phyloP scores from a whole-genome alignment of 2,888 invertebrate species.

The Thymelicus lineola region DNA sequence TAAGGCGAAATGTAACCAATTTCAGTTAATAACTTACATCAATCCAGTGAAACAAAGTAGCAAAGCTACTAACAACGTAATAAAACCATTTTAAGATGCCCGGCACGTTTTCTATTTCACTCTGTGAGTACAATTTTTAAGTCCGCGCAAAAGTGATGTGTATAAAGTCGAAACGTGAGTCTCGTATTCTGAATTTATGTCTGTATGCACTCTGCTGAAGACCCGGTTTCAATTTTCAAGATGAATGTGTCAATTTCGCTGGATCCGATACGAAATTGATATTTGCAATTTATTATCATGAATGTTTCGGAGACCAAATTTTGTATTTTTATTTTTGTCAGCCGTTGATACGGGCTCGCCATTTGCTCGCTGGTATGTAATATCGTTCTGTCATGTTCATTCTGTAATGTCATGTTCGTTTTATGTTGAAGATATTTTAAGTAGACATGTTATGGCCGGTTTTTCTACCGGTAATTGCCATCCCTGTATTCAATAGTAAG shows the following conservation, averaged over 20 bases:
- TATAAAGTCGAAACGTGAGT: conserved; percentile 40
- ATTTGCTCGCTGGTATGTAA: conserved; percentile 2
- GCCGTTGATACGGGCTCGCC: conserved; percentile 1
- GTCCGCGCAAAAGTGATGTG: conserved; percentile 43
- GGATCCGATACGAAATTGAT: conserved; percentile 44
- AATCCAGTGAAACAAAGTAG: conserved; percentile 36
- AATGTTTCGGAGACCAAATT: conserved; percentile 24
- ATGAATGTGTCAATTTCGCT: conserved; percentile 49
- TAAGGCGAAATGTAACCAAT: neutral
- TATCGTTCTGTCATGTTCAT: no score
- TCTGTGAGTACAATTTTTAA: conserved; percentile 49
- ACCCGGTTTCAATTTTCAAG: conserved; percentile 48
- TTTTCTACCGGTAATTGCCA: no score
- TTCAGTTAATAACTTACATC: neutral
- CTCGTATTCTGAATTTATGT: conserved; percentile 41
- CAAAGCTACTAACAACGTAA: conserved; percentile 39
- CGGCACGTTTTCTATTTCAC: conserved; percentile 49
- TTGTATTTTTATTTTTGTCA: conserved; percentile 30
- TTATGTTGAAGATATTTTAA: no score
- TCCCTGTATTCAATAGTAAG: no score
- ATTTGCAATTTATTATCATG: conserved; percentile 41
- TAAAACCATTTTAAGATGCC: conserved; percentile 42
- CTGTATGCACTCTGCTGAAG: conserved; percentile 44
- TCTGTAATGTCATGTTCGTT: no score
- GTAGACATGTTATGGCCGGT: no score